Evolutionary conservation across 2,113 vertebrate genomes (phyloP), one percentile per base, ranked within the genome.

Genomic region (Ptilonorhynchus violaceus): DNA sequence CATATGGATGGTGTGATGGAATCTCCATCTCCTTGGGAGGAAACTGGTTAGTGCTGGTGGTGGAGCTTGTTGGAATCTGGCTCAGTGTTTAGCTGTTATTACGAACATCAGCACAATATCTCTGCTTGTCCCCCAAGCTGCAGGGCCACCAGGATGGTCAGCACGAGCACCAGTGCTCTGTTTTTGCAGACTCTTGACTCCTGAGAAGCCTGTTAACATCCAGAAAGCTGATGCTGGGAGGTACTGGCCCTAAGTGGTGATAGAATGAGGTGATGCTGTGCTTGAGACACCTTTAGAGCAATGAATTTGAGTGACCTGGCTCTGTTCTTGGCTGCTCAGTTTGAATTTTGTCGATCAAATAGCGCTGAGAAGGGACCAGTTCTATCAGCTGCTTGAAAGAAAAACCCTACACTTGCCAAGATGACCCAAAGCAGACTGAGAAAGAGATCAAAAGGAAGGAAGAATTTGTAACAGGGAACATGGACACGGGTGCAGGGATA

Each of bases 401-500:
- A 82, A 70, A 67, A 67, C 23, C 15, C 16, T 55, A 7, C 17
- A 4, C 22, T 60, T 69, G 50, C 24, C 46, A 66, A 66, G 39
- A 19, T 1, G 10, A 11, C 42, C 15, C 6, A 10, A 55, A 50
- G 37, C 17, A 66, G 50, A 13, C 10, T 20, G 42, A 37, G 25
- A 70, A 74, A 53, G 44, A 42, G 31, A 37, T 6, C n/a, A 58
- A 73, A 55, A 68, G 42, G 24, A 70, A 18, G 33, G 62, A 80
- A 47, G 22, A 69, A 58, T 73, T 76, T 80, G 7, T 55, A 44
- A 64, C 11, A 33, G 22, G 21, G 8, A 82, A 47, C 42, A 35
- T 1, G 2, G 47, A 10, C 3, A 2, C 10, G 50, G 28, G 3
- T 46, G 35, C 17, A 50, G 7, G 9, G 2, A 39, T 35, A 39